Evolutionary conservation across 2,113 vertebrate genomes (phyloP), one percentile per base, ranked within the genome.

Genomic region (Sander lucioperca): DNA sequence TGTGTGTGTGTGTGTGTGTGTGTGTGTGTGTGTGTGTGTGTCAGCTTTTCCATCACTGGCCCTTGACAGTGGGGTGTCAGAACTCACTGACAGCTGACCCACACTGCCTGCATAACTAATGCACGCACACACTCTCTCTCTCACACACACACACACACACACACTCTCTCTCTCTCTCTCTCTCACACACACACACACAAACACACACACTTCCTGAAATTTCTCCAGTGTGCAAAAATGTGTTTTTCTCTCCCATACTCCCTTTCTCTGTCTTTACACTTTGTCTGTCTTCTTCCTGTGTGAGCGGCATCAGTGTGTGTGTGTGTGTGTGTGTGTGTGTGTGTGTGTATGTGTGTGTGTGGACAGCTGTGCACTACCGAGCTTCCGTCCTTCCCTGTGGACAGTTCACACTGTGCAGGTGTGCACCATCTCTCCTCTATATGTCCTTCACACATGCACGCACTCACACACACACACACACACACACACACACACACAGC

Each of bases 31-130:
- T 62, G 39, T 27, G 19, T 14, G 65, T 80, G 71, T 71, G 56
- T 79, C 73, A 77, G 80, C 66, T 81, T 77, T 56, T 92, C 90
- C 84, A 89, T 94, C 92, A 87, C 81, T 84, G 79, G 36, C 79
- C 63, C 86, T 69, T 94, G 92, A 94, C 94, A 92, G 90, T 69
- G 59, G 90, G 89, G 48, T 75, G 87, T 91, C 80, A 93, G 89
- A 91, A 72, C 83, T 85, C 84, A 70, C 89, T 93, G 93, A 92
- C 89, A 92, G 90, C 84, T 89, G 78, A 86, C 86, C 79, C 65
- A 76, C 74, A 53, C 91, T 62, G 63, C 68, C 82, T 89, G 91
- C 87, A 94, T 93, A 79, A 85, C 72, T 88, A 91, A 94, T 63
- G 30, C 27, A 25, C 8, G 54, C 50, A 56, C 30, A 54, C 47